Base-by-base conservation (phyloP, 2,113 vertebrate genomes). In the Plectropomus leopardus region DNA sequence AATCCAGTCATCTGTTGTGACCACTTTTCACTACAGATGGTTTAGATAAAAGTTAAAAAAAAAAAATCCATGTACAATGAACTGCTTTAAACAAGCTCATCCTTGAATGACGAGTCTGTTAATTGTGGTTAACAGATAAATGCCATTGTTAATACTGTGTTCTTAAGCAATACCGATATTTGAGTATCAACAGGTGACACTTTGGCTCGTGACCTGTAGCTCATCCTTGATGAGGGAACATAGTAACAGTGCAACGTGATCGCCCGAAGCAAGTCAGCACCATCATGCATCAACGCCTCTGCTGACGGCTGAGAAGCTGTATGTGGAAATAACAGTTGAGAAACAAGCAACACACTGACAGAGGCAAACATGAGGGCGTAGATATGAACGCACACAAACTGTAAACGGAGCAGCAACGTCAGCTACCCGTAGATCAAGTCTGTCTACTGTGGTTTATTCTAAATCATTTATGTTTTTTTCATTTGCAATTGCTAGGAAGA, bases 231-330 rank as follows among this genome's bases (percentile, higher is more conserved):
- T 7, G 45, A 72, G 65, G 58, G 65, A 78, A 70, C 76, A 55
- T 17, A 15, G 81, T 84, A 11, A 83, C 74, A 64, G 53, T 28
- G 82, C 78, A 85, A 89, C 82, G 11, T 26, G 72, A 75, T 57
- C 70, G 75, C 65, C 34, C 17, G 7, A 59, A 44, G n/a, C 42
- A 0, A 57, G 66, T 60, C 48, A 47, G 83, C 53, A 16, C 7
- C 1, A 50, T 53, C 53, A 69, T 2, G 61, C 81, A 6, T 42
- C 51, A 13, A 19, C 16, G 28, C 59, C 72, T 81, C 65, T 60
- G 65, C 79, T 85, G 84, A 82, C 58, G 34, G 9, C 23, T 0
- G 53, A 45, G 30, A 17, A 24, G 64, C 32, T 64, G 34, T 72
- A 24, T 2, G 60, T 53, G 65, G 54, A 67, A 42, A 48, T 0